Evolutionary conservation across 2,888 invertebrate species (phyloP), one percentile per base, ranked within the genome.

Genomic region (Trissonchulus latispiculum): DNA sequence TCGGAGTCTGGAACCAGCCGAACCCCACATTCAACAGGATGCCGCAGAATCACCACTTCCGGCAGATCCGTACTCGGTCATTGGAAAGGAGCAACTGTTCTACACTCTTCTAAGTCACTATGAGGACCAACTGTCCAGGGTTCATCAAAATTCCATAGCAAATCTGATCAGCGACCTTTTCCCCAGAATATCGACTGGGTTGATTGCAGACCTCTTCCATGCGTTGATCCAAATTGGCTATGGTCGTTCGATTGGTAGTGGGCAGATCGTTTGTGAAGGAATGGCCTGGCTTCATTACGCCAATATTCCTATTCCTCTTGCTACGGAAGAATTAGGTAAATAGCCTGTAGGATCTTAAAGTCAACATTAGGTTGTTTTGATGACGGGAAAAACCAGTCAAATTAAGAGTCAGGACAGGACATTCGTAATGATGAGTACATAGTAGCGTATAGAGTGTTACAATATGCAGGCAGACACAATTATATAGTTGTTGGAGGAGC

Each of bases 151-250:
- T 23, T 48, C 8, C 23, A 23, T 23, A 8, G 23, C 8, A 48
- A 23, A 8, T 23, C n/a, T 68, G 28, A 15, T 68, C n/a, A 3
- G 23, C 3, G 69, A 32, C 36, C 35, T 35, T 8, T 68, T 68
- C 36, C 69, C 69, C 15, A 3, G n/a, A 31, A 18, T 32, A 15
- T 28, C 23, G 2, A 3, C 3, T 32, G 33, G n/a, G 3, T 2
- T 33, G 2, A n/a, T n/a, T 8, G 29, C 69, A 2, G 29, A 68
- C 36, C 8, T 36, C n/a, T 68, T 68, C n/a, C 69, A 68, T 33
- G 29, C 3, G 3, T n/a, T 68, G 36, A 68, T 68, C n/a, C 32
- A 68, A 68, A 68, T 68, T 8, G 69, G 69, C 33, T 68, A 68
- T 33, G 69, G 69, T 3, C 33, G 31, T 2, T 32, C 32, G 69